A percentile compares a stretch with the other conserved stretches of the same genome.
These are phyloP conservation scores for Takifugu ocellatus DNA, from an alignment of 2,797 vertebrate genomes.

Conservation along the genomic window DNA sequence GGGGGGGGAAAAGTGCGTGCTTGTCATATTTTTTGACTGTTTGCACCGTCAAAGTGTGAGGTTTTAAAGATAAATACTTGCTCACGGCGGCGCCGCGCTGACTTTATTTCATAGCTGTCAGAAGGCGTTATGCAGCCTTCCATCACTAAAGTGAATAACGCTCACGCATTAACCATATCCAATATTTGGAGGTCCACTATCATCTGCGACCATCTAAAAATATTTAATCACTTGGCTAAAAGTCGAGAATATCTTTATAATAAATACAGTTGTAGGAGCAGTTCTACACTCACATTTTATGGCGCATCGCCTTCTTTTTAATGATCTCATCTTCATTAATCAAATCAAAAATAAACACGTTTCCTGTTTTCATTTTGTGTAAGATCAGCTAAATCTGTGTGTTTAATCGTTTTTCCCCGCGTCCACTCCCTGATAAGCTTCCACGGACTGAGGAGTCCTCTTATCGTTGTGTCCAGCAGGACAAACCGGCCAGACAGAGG, in stretches of 20 bases:
- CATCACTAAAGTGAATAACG: slow-evolving; percentile 49
- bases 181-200: slow-evolving; percentile 30
- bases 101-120: slow-evolving; percentile 77
- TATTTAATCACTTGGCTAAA: slow-evolving; percentile 13
- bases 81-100: slow-evolving; percentile 61
- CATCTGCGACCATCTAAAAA: slow-evolving; percentile 16
- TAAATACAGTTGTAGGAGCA: too few species aligned
- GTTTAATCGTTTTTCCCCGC: slow-evolving; percentile 14
- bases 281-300: too few species aligned
- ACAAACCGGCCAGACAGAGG: slow-evolving; percentile 27
- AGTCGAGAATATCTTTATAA: too few species aligned
- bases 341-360: too few species aligned
- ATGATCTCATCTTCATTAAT: too few species aligned
- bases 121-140: slow-evolving; percentile 56
- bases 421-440: slow-evolving; percentile 28
- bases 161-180: slow-evolving; percentile 47
- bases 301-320: too few species aligned
- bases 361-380: not conserved
- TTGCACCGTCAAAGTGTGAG: slow-evolving; percentile 67
- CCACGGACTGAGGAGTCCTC: slow-evolving; percentile 22
- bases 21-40: slow-evolving; percentile 71
- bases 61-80: slow-evolving; percentile 75
- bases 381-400: not conserved
- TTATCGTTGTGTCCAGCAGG: slow-evolving; percentile 37
- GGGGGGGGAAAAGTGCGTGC: slow-evolving; percentile 54